phyloP scores from a whole-genome alignment of 2,888 invertebrate genomes.

The Tridacna crocea region DNA sequence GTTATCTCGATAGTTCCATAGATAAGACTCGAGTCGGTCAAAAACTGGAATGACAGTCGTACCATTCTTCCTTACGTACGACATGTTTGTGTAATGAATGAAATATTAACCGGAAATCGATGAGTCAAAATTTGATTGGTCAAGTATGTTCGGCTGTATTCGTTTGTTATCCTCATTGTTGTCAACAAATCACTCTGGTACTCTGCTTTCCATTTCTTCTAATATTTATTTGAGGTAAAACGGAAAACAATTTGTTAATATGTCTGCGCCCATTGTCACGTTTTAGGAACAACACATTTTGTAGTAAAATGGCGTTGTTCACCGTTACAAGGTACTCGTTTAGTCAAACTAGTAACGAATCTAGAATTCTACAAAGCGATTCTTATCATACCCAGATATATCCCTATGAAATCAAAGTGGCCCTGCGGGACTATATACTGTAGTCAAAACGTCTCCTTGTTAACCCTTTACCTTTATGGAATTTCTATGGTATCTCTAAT shows the following conservation, averaged over 20 bases:
- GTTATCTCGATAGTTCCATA: conserved; percentile 36
- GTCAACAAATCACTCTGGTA: no score
- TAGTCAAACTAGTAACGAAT: no score
- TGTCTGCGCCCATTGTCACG: conserved; percentile 60
- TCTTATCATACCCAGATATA: no score
- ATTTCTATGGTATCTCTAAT: no score
- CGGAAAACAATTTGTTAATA: conserved; percentile 27
- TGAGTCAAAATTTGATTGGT: conserved; percentile 67
- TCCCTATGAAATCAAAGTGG: no score
- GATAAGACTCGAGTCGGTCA: conserved; percentile 39
- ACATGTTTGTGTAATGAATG: conserved; percentile 50
- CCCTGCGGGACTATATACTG: no score
- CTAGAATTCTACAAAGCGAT: no score
- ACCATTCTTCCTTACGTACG: conserved; percentile 42
- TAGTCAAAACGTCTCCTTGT: no score
- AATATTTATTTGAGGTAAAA: no score
- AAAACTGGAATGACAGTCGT: conserved; percentile 49
- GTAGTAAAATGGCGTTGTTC: conserved; percentile 59
- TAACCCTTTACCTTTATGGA: no score
- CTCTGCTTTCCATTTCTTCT: no score
- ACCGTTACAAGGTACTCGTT: conserved; percentile 49
- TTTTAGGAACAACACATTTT: not conserved
- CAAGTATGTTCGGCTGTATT: not conserved
- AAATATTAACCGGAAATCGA: conserved; percentile 50
- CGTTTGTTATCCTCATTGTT: not conserved